Conservation (phyloP, 2,113 vertebrate genomes). For the Narcine bancroftii region DNA sequence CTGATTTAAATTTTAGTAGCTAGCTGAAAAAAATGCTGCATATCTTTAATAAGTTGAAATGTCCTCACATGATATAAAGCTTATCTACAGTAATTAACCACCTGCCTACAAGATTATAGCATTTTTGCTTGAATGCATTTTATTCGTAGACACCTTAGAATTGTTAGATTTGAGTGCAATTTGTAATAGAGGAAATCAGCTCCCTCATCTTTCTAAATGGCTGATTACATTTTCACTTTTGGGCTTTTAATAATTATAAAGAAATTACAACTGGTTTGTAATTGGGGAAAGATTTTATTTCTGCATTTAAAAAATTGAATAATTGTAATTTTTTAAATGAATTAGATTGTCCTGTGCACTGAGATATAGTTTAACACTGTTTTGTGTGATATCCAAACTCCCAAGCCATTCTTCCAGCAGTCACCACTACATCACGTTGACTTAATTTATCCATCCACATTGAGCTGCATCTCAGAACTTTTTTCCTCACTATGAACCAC, state of each 20-base stretch:
- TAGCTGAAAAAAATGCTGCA: constrained; percentile 3
- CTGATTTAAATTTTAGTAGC: background rate
- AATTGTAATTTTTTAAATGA: background rate
- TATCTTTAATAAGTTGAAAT: constrained; percentile 20
- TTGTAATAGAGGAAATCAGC: background rate
- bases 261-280: background rate
- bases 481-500: too few species aligned
- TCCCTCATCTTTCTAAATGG: background rate
- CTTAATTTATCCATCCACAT: too few species aligned
- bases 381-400: too few species aligned
- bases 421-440: too few species aligned
- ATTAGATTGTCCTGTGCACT: too few species aligned
- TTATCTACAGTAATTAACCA: background rate
- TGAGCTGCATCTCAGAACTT: too few species aligned
- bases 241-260: too few species aligned
- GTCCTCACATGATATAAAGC: background rate
- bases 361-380: too few species aligned
- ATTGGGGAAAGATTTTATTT: background rate
- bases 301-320: background rate
- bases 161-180: background rate
- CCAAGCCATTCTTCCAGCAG: too few species aligned
- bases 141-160: background rate
- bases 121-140: constrained; percentile 23
- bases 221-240: background rate
- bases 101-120: too few species aligned